These are phyloP conservation scores for Metaphire vulgaris DNA, from an alignment of 1,140 invertebrate genomes.

Conservation along the genomic window DNA sequence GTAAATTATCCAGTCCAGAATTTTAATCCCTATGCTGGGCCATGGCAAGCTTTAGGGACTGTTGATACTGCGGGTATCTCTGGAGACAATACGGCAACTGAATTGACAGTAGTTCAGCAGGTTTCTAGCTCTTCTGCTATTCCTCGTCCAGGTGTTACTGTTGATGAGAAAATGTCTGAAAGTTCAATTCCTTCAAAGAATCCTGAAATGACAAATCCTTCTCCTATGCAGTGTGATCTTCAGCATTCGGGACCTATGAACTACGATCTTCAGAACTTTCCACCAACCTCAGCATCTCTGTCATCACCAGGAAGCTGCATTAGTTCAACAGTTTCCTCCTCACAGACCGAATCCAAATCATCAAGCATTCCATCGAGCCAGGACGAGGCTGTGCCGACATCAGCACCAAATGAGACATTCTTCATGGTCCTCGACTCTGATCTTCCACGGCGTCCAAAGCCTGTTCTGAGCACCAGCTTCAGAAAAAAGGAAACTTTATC, in stretches of 20 bases:
- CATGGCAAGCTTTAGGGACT: no score
- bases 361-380: not conserved
- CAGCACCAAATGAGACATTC: not conserved
- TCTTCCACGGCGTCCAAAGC: not conserved
- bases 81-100: no score
- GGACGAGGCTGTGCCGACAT: not conserved
- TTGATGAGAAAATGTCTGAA: no score
- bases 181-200: no score
- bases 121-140: no score
- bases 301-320: not conserved
- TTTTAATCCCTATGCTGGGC: no score
- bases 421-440: slow-evolving; percentile 1
- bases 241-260: not conserved
- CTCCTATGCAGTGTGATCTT: no score
- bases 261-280: not conserved
- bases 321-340: not conserved
- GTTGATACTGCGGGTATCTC: no score
- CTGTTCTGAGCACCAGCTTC: not conserved
- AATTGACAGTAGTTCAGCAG: no score
- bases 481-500: not conserved
- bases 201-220: no score
- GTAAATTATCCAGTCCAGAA: not conserved
- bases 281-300: not conserved
- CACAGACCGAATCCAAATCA: not conserved
- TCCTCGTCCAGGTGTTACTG: no score